Conservation (phyloP, 2,797 vertebrate genomes). For the Labeo calbasu region DNA sequence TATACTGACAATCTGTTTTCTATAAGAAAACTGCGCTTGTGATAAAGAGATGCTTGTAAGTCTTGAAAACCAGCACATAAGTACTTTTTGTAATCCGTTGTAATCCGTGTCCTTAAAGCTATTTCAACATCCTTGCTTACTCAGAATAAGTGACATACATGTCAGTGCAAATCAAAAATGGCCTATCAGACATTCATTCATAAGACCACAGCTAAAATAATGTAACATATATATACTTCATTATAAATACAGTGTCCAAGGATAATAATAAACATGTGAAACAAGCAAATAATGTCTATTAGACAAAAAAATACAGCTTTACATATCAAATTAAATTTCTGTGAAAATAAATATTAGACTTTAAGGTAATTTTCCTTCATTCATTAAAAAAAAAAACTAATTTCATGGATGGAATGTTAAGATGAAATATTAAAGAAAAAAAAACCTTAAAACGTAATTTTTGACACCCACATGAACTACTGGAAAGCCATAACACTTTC, state of each 20-base stretch:
- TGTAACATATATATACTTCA: background rate
- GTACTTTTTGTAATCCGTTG: background rate
- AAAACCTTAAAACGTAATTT: too few species aligned
- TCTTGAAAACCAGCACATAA: background rate
- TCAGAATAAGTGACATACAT: constrained; percentile 12
- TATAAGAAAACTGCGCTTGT: constrained; percentile 18
- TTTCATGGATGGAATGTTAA: constrained; percentile 31
- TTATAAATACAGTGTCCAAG: background rate
- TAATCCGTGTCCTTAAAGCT: background rate
- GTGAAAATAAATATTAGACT: constrained; percentile 40
- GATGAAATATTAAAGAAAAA: background rate
- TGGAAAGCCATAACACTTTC: background rate
- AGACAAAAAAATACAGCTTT: constrained; percentile 40
- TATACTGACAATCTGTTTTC: background rate
- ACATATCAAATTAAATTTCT: background rate
- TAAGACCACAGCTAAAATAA: constrained; percentile 21
- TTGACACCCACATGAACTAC: background rate
- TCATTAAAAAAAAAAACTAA: constrained; percentile 3
- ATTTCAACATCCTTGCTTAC: constrained; percentile 9
- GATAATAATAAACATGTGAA: background rate
- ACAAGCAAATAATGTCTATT: constrained; percentile 9
- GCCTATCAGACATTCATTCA: constrained; percentile 4
- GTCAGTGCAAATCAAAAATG: constrained; percentile 32
- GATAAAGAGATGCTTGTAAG: background rate
- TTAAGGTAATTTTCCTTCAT: background rate